Conservation (phyloP, 2,113 vertebrate genomes). For the Pristiophorus japonicus region DNA sequence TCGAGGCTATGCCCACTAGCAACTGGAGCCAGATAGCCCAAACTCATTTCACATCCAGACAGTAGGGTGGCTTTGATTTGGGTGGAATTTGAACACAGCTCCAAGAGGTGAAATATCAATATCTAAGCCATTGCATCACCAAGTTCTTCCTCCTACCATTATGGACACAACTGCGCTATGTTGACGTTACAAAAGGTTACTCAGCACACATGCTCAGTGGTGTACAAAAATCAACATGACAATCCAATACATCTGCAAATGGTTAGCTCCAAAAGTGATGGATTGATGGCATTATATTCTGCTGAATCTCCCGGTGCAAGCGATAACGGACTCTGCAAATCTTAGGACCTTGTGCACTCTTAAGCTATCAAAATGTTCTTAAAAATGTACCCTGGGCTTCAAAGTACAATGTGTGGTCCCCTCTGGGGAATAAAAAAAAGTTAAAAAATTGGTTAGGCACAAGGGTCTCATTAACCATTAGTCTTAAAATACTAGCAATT, state of each 20-base stretch:
- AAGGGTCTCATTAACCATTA: neutral
- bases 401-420: neutral
- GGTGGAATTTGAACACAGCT: neutral
- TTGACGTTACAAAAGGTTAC: neutral
- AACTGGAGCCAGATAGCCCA: neutral
- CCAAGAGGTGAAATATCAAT: neutral
- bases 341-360: neutral
- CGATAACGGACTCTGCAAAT: neutral
- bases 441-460: constrained; percentile 22
- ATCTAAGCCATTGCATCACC: neutral
- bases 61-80: neutral
- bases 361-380: neutral
- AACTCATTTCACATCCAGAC: neutral
- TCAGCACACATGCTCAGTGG: neutral
- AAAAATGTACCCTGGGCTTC: neutral
- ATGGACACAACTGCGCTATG: neutral
- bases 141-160: neutral
- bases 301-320: neutral
- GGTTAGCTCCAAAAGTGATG: neutral
- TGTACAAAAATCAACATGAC: neutral
- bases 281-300: neutral
- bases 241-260: neutral
- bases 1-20: neutral
- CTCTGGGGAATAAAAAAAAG: neutral
- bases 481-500: neutral